phyloP scores from a whole-genome alignment of 2,888 invertebrate species.

The Cataglyphis cursor region DNA sequence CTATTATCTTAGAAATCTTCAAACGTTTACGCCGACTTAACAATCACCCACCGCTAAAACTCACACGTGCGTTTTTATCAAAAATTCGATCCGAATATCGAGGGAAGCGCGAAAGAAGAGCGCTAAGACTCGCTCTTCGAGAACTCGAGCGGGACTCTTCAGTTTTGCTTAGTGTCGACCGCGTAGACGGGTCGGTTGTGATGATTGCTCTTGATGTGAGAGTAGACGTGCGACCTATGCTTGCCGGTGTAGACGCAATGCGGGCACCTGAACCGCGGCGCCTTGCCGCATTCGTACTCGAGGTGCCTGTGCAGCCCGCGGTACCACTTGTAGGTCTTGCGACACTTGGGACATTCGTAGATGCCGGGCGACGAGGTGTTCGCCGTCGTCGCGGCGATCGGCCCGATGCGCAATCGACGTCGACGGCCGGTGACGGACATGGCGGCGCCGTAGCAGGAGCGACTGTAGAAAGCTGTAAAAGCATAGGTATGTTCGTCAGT shows the following conservation, averaged over 20 bases:
- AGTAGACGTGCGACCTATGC: constrained; percentile 88
- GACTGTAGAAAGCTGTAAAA: constrained; percentile 68
- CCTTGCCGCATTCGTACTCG: constrained; percentile 84
- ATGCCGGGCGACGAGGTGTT: constrained; percentile 74
- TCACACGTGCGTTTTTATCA: not conserved
- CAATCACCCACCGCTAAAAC: not conserved
- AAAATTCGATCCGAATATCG: not conserved
- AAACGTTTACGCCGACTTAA: not conserved
- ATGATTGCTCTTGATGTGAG: constrained; percentile 87
- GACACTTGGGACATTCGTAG: constrained; percentile 87
- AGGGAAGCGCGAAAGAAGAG: not conserved
- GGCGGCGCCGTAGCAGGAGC: constrained; percentile 51
- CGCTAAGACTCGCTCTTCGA: not conserved
- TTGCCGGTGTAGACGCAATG: constrained; percentile 88
- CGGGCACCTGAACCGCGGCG: constrained; percentile 86
- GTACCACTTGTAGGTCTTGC: constrained; percentile 88
- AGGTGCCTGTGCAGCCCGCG: constrained; percentile 88
- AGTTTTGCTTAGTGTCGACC: constrained; percentile 76
- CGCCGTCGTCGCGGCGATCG: not conserved
- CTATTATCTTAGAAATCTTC: not conserved
- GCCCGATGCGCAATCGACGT: constrained; percentile 52
- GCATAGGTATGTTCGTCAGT: constrained; percentile 65
- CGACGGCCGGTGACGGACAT: constrained; percentile 40
- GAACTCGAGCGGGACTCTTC: not conserved
- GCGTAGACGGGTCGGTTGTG: constrained; percentile 79